These are phyloP conservation scores for Drosophila sp. DNA, from an alignment of 1,140 invertebrate genomes.

Conservation along the genomic window DNA sequence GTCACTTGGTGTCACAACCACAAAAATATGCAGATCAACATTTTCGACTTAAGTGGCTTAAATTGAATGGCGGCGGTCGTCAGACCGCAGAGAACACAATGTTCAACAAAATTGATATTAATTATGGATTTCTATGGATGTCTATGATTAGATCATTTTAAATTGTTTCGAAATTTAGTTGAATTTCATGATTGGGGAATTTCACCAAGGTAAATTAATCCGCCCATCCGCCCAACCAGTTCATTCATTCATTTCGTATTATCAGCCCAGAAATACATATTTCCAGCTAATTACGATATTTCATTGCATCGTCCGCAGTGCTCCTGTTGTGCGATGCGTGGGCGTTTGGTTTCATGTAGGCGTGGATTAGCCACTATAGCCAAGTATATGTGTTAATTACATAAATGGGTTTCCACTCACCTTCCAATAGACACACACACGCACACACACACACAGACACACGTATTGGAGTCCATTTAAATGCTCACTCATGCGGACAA, in stretches of 20 bases:
- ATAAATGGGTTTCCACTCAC: slow-evolving; percentile 2
- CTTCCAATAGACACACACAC: background rate
- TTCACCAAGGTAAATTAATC: background rate
- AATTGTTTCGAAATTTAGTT: too few relatives aligned
- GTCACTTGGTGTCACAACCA: too few relatives aligned
- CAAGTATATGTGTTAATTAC: background rate
- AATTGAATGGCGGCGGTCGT: background rate
- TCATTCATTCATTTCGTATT: background rate
- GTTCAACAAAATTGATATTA: background rate
- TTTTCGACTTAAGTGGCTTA: background rate
- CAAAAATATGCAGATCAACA: too few relatives aligned
- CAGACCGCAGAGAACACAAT: background rate
- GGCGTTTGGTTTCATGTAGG: slow-evolving; percentile 1
- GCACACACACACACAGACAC: background rate
- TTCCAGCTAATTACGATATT: slow-evolving; percentile 1
- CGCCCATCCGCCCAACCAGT: background rate
- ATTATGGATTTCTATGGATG: background rate
- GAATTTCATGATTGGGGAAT: too few relatives aligned
- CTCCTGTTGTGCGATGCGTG: background rate
- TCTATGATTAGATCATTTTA: too few relatives aligned
- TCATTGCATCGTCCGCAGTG: background rate
- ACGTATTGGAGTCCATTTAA: background rate
- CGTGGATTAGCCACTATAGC: background rate
- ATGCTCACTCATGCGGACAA: too few relatives aligned
- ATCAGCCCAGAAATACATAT: background rate